These are phyloP conservation scores for Nothoprocta pentlandii DNA, from an alignment of 2,113 vertebrate species.

Conservation along the genomic window DNA sequence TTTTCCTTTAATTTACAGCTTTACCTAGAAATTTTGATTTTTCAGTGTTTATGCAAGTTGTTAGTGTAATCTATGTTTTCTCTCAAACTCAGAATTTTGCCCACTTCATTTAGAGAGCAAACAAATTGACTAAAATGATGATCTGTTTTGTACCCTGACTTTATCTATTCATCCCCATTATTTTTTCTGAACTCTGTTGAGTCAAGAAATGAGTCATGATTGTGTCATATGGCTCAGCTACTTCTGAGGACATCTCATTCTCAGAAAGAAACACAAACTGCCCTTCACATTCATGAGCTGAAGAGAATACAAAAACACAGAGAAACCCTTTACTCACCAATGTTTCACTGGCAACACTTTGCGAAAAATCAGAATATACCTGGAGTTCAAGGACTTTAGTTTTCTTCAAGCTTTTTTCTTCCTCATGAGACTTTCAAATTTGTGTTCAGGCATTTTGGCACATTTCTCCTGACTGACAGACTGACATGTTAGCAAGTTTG, in stretches of 20 bases:
- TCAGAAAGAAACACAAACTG: not conserved
- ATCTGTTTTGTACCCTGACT: not conserved
- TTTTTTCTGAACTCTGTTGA: constrained; percentile 29
- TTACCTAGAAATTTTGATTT: constrained; percentile 31
- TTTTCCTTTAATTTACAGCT: constrained; percentile 48
- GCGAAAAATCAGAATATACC: not conserved
- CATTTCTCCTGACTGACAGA: not conserved
- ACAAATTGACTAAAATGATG: not conserved
- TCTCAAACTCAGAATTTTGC: constrained; percentile 43
- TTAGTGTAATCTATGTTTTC: constrained; percentile 38
- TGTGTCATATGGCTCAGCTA: constrained; percentile 14
- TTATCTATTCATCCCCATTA: constrained; percentile 11
- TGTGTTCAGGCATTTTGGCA: not conserved
- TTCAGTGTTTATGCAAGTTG: constrained; percentile 37
- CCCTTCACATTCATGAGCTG: constrained; percentile 1
- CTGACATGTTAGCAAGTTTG: not conserved
- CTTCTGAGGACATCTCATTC: constrained; percentile 15
- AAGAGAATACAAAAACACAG: not conserved
- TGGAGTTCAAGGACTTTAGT: not conserved
- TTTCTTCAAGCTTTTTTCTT: not conserved
- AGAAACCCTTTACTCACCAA: not conserved
- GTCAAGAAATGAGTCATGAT: constrained; percentile 51
- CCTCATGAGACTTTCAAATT: not conserved
- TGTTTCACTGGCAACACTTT: not conserved
- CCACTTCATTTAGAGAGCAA: constrained; percentile 35